Conservation (phyloP, 2,113 vertebrate species). For the Rhizomys pruinosus region DNA sequence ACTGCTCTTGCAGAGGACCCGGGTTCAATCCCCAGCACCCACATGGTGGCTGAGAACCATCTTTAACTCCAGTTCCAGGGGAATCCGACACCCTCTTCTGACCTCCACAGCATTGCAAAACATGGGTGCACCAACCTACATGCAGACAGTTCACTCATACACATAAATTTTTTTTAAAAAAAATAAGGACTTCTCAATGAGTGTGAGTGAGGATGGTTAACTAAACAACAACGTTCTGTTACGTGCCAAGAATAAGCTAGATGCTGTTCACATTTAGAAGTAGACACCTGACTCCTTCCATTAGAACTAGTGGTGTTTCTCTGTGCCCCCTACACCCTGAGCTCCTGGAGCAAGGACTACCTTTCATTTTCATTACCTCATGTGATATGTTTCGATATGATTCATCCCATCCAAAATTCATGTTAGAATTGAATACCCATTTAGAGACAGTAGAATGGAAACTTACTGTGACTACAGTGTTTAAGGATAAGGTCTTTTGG, state of each 20-base stretch:
- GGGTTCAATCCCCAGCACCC: too few relatives aligned
- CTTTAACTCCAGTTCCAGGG: too few relatives aligned
- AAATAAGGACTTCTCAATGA: not conserved
- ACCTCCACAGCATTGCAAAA: too few relatives aligned
- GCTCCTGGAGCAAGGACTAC: too few relatives aligned
- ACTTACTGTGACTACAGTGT: not conserved
- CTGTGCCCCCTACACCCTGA: too few relatives aligned
- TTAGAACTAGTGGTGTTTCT: not conserved
- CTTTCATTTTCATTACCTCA: too few relatives aligned
- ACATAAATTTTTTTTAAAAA: not conserved
- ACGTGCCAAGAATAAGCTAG: not conserved
- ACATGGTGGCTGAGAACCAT: too few relatives aligned
- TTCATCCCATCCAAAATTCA: not conserved
- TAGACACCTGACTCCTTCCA: not conserved
- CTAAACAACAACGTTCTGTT: not conserved
- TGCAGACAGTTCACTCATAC: too few relatives aligned
- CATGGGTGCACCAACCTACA: too few relatives aligned
- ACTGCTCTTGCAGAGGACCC: too few relatives aligned
- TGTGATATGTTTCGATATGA: not conserved
- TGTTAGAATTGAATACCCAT: not conserved
- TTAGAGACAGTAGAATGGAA: not conserved
- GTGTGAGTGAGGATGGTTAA: not conserved
- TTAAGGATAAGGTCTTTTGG: not conserved
- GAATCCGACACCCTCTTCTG: too few relatives aligned
- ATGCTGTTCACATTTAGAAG: not conserved